Percentiles rank a stretch among this genome's conserved stretches.
These are phyloP conservation scores for Fragum fragum DNA, from an alignment of 2,888 invertebrate genomes.

Conservation along the genomic window DNA sequence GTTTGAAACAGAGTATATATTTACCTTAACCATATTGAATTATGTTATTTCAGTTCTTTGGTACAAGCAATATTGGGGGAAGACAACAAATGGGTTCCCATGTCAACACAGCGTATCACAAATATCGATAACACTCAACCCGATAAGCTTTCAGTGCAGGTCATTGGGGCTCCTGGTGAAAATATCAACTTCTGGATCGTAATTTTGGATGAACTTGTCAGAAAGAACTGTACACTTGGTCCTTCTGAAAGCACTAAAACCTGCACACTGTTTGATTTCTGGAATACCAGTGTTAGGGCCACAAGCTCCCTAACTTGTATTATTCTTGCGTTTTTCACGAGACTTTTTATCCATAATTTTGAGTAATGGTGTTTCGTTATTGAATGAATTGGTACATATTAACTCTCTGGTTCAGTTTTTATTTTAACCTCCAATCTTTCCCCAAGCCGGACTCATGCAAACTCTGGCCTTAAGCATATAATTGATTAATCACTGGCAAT, in stretches of 20 bases:
- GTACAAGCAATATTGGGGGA: conserved; percentile 66
- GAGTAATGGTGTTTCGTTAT: too few species aligned
- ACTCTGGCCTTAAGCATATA: too few species aligned
- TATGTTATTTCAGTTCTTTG: conserved; percentile 31
- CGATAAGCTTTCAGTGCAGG: not conserved
- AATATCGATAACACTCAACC: conserved; percentile 3
- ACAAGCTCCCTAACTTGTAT: not conserved
- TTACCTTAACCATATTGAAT: not conserved
- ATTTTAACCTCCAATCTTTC: too few species aligned
- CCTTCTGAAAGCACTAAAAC: not conserved
- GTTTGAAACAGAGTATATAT: too few species aligned
- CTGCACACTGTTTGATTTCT: not conserved
- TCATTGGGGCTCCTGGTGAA: conserved; percentile 20
- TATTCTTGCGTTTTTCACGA: not conserved
- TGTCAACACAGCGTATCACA: conserved; percentile 64
- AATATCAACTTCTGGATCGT: conserved; percentile 4
- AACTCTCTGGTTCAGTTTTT: too few species aligned
- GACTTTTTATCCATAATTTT: not conserved
- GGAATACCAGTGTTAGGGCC: not conserved
- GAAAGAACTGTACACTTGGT: not conserved
- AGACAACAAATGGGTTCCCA: conserved; percentile 68
- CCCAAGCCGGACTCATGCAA: too few species aligned
- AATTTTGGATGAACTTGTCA: not conserved
- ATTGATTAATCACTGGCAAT: too few species aligned
- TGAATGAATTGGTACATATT: too few species aligned